These are phyloP conservation scores for Melieria crassipennis DNA, from an alignment of 2,888 invertebrate species.

Conservation along the genomic window DNA sequence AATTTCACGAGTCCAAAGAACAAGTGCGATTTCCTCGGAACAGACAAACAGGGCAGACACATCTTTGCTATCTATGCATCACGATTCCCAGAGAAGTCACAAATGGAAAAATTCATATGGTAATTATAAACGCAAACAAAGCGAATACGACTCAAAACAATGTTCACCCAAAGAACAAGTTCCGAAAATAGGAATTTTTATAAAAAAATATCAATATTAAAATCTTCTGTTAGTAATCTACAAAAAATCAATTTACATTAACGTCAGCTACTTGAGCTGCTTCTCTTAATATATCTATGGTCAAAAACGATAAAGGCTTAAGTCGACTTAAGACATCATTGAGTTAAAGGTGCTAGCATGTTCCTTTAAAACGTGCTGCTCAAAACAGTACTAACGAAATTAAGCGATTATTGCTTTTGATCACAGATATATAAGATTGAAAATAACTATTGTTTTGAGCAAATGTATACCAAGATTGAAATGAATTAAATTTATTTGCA, in stretches of 20 bases:
- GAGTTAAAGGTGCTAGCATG: no score
- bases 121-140: conserved; percentile 36
- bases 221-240: not conserved
- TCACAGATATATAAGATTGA: no score
- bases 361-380: no score
- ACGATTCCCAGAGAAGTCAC: conserved; percentile 78
- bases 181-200: not conserved
- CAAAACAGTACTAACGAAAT: no score
- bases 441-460: not conserved
- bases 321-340: no score
- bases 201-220: conserved; percentile 4
- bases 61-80: conserved; percentile 97
- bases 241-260: not conserved
- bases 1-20: conserved; percentile 52
- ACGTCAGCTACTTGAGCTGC: no score
- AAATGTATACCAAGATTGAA: not conserved
- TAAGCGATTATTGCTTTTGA: no score
- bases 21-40: conserved; percentile 72
- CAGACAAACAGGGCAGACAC: conserved; percentile 83
- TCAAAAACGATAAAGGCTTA: no score
- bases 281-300: not conserved
- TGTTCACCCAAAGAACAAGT: no score
- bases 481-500: conserved; percentile 63
- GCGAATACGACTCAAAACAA: no score
- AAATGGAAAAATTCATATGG: conserved; percentile 65